Evolutionary conservation across 2,113 vertebrate species (phyloP).

Genomic region (Brachypteracias leptosomus): DNA sequence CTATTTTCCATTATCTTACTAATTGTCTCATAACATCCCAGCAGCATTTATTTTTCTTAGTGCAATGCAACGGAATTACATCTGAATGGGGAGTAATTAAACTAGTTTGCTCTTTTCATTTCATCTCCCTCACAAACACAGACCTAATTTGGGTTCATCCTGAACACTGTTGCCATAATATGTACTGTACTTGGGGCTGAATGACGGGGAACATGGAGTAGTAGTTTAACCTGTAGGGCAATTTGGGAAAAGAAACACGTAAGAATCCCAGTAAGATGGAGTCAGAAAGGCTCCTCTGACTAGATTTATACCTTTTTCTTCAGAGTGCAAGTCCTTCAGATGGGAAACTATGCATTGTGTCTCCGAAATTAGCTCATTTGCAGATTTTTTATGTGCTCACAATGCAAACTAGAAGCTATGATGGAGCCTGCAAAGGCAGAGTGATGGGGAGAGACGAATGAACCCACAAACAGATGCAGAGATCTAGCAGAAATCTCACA

Average conservation of each 20-base stretch:
- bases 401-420: not conserved
- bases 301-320: not conserved
- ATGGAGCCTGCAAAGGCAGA: not conserved
- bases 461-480: not conserved
- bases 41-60: constrained; percentile 42
- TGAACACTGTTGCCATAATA: not conserved
- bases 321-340: not conserved
- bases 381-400: not conserved
- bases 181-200: not conserved
- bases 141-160: constrained; percentile 13
- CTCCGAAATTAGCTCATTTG: not conserved
- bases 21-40: constrained; percentile 46
- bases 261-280: not conserved
- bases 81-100: constrained; percentile 51
- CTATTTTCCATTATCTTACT: constrained; percentile 48
- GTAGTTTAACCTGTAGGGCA: not conserved
- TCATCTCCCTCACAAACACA: not conserved
- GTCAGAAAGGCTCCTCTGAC: not conserved
- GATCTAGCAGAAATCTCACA: not conserved
- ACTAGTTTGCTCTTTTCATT: constrained; percentile 32
- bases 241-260: not conserved
- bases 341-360: not conserved
- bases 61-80: constrained; percentile 39
- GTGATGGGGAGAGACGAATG: accelerated
- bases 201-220: not conserved